These are phyloP conservation scores for Neotoma lepida DNA, from an alignment of 2,113 vertebrate species.

Conservation along the genomic window DNA sequence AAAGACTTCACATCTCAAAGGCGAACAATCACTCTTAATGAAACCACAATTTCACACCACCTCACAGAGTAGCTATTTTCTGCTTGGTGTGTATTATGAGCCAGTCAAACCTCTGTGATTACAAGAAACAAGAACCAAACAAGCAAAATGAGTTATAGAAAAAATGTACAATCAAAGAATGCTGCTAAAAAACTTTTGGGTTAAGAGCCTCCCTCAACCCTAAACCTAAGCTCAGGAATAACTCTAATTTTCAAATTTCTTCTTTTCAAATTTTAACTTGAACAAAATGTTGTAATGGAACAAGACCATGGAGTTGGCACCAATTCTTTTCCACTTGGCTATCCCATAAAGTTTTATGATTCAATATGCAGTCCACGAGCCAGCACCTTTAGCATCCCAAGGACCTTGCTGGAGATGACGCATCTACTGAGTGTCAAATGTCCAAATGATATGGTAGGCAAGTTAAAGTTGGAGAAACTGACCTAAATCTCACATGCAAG, in stretches of 20 bases:
- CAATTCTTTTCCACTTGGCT: neutral
- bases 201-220: neutral
- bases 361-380: neutral
- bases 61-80: neutral
- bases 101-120: neutral
- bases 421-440: neutral
- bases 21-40: neutral
- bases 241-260: neutral
- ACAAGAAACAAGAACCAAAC: neutral
- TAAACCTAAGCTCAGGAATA: neutral
- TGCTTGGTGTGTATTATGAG: neutral
- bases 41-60: neutral
- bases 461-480: neutral
- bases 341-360: neutral
- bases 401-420: neutral
- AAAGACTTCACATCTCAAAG: neutral
- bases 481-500: neutral
- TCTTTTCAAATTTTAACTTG: neutral
- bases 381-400: neutral
- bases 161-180: neutral
- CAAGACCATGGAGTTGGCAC: neutral
- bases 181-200: neutral
- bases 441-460: neutral
- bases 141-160: neutral
- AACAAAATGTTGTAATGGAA: neutral